Evolutionary conservation across 2,113 vertebrate species (phyloP), one percentile per base, ranked within the genome.

Genomic region (Oxyura jamaicensis): DNA sequence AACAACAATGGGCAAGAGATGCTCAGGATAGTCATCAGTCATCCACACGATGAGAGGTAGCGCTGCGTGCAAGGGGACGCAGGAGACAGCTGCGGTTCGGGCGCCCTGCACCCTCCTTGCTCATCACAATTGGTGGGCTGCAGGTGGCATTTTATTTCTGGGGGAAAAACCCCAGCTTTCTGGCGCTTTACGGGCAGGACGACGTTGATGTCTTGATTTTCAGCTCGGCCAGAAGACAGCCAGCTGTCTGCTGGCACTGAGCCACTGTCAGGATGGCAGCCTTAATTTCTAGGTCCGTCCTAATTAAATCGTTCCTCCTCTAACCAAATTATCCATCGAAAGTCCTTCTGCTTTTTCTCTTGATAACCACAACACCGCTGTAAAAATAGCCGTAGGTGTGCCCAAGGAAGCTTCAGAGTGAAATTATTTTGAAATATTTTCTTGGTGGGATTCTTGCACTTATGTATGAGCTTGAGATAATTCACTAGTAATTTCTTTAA

Each of bases 281-380:
- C 58, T 60, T 72, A 69, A 84, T 95, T 95, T 95, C 58, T 75
- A 63, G 25, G 17, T 72, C 69, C 84, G 6, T 75, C 23, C 13
- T 76, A 83, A 94, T 95, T 85, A 89, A 80, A 89, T 83, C 68
- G 23, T 13, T 22, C 8, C 21, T 85, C 21, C 86, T 76, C 71
- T 91, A 89, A 89, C 68, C 16, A 62, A 83, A 69, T 87, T 75
- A 59, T 87, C 63, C 4, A 9, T 42, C 44, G 58, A 68, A 92
- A 87, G 41, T 20, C 19, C 35, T 65, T 84, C 62, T 89, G 33
- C 35, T 96, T 84, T 89, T 39, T 71, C 46, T 82, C 35, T 67
- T 65, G 60, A 36, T 91, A 35, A 53, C 83, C 0, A 0, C 19
- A 53, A 23, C 56, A 48, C 28, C 48, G 62, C 52, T 91, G 35